These are phyloP conservation scores for Rhagonycha lutea DNA, from an alignment of 2,888 invertebrate genomes.

Conservation along the genomic window DNA sequence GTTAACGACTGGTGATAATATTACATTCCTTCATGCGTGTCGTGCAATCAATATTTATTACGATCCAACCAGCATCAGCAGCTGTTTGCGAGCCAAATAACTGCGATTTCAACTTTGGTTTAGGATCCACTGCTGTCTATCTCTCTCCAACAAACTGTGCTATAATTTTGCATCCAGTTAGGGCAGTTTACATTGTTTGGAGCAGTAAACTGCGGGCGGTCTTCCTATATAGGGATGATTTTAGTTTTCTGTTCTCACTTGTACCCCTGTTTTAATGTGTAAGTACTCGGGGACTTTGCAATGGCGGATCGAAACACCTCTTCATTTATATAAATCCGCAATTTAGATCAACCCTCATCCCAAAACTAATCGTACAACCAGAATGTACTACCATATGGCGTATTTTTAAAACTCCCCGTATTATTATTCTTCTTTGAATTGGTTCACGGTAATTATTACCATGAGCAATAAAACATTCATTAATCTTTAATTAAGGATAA, in stretches of 20 bases:
- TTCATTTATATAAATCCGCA: constrained; percentile 50
- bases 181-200: constrained; percentile 40
- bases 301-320: constrained; percentile 47
- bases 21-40: constrained; percentile 25
- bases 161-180: constrained; percentile 15
- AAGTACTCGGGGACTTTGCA: constrained; percentile 16
- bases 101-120: constrained; percentile 33
- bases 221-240: constrained; percentile 41
- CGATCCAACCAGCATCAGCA: constrained; percentile 33
- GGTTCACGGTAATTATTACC: constrained; percentile 18
- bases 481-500: constrained; percentile 4
- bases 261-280: constrained; percentile 19
- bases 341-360: constrained; percentile 43
- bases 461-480: constrained; percentile 17
- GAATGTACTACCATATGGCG: constrained; percentile 38
- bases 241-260: constrained; percentile 29
- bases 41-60: constrained; percentile 39
- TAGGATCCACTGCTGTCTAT: constrained; percentile 7
- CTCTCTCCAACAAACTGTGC: constrained; percentile 20
- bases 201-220: constrained; percentile 40
- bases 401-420: constrained; percentile 32
- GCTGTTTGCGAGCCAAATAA: constrained; percentile 41
- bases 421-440: constrained; percentile 31
- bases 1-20: neutral
- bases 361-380: constrained; percentile 35